These are phyloP conservation scores for Cryptoblepharus egeriae DNA, from an alignment of 2,797 vertebrate genomes.

Conservation along the genomic window DNA sequence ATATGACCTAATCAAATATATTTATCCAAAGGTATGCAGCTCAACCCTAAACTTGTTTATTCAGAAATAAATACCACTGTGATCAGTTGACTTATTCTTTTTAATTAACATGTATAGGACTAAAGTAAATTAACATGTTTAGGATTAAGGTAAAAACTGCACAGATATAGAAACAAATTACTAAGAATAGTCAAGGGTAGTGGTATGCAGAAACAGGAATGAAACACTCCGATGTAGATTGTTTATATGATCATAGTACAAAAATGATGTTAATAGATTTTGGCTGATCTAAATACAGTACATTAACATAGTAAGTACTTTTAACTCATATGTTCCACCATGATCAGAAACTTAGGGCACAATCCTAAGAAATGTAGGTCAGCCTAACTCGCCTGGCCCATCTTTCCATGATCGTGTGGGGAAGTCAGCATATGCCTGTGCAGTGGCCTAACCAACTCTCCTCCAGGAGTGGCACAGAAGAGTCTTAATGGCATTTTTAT, in stretches of 20 bases:
- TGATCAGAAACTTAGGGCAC: neutral
- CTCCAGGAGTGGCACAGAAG: no score
- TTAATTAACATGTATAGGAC: neutral
- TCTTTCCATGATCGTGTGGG: no score
- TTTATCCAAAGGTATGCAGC: slow-evolving; percentile 11
- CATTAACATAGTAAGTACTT: neutral
- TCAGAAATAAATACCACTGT: neutral
- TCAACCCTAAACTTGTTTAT: neutral
- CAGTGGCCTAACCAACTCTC: no score
- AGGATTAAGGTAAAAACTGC: neutral
- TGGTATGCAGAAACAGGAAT: neutral
- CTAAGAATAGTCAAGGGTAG: neutral
- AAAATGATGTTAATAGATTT: neutral
- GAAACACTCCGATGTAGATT: neutral
- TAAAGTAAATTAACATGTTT: neutral
- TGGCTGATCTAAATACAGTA: neutral
- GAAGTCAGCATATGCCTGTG: no score
- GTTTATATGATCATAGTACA: neutral
- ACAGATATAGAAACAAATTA: neutral
- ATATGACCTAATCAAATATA: neutral
- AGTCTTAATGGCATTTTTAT: no score
- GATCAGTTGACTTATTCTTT: neutral
- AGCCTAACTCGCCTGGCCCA: no score
- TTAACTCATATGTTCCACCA: no score
- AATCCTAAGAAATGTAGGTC: no score